Base-by-base conservation (phyloP, 2,113 vertebrate genomes). In the Oncorhynchus mykiss region DNA sequence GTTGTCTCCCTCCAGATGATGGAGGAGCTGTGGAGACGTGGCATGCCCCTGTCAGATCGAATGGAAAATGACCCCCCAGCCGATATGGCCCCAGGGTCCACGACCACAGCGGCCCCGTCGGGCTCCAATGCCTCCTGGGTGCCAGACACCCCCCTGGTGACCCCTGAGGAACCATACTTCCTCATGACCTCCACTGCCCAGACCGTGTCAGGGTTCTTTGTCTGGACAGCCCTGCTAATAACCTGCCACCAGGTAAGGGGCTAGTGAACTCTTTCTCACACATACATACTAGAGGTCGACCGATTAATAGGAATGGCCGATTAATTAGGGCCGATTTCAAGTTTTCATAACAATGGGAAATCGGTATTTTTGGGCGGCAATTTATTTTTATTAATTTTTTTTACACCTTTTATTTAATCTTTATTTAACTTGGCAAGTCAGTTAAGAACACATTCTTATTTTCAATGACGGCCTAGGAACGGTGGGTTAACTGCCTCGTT, bases 191-290 rank as follows among this genome's bases (percentile, higher is more conserved):
- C 95, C 0, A 95, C 96, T 1, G 96, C 97, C 59, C 96, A 97
- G 85, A 95, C 94, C 51, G 94, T 97, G 88, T 98, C 97, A 0
- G 97, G 97, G 14, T 94, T 97, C 88, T 99, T 99, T 74, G 97
- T 98, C 20, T 99, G 97, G 97, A 97, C 96, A 0, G 97, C 97
- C 68, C 93, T 98, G 80, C 95, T 98, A 39, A 93, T 98, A 90
- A 99, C 97, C 77, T 97, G 97, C 87, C 97, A 98, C 85, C 97
- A 99, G 96, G 97, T 98, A 88, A 89, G 80, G 31, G 51, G 18
- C 22, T 51, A 14, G 18, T 8, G 5, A 24, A 25, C 16, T 45
- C 57, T 16, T 60, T 65, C 69, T 49, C 70, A 65, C 13, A 64
- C 54, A 62, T 29, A 65, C 34, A 60, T 16, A 49, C 27, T 27